Evolutionary conservation across 2,888 invertebrate genomes (phyloP).

Genomic region (Julus scandinavius): DNA sequence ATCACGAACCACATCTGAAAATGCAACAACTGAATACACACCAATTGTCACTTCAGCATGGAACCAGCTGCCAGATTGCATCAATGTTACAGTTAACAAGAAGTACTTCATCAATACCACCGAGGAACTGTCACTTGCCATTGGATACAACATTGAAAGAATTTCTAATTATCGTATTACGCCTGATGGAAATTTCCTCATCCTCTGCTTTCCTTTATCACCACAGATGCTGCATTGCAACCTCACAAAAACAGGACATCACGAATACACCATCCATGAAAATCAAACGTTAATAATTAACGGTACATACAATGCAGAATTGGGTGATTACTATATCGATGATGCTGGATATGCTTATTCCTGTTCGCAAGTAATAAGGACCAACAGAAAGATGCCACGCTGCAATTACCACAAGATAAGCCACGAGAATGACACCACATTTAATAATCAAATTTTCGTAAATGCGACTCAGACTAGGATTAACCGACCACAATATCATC

Average conservation of each 20-base stretch:
- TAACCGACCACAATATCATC: background rate
- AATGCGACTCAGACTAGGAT: background rate
- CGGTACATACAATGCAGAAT: background rate
- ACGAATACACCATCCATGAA: background rate
- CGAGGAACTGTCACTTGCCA: background rate
- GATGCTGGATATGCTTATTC: background rate
- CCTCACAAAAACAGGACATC: background rate
- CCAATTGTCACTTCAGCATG: background rate
- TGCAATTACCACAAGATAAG: background rate
- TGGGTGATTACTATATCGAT: constrained; percentile 48
- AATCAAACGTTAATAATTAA: background rate
- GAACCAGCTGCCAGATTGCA: background rate
- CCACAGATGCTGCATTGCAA: constrained; percentile 15
- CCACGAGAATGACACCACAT: background rate
- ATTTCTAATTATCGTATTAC: background rate
- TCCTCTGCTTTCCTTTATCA: constrained; percentile 29
- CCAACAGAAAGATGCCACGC: background rate
- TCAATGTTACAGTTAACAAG: background rate
- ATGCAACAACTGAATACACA: background rate
- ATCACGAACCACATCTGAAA: background rate
- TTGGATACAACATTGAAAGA: background rate
- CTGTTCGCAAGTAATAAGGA: constrained; percentile 17
- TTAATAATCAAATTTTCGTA: background rate
- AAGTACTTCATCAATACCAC: constrained; percentile 8
- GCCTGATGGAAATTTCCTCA: background rate